These are phyloP conservation scores for Liodrosophila aerea DNA, from an alignment of 2,888 invertebrate species.

Conservation along the genomic window DNA sequence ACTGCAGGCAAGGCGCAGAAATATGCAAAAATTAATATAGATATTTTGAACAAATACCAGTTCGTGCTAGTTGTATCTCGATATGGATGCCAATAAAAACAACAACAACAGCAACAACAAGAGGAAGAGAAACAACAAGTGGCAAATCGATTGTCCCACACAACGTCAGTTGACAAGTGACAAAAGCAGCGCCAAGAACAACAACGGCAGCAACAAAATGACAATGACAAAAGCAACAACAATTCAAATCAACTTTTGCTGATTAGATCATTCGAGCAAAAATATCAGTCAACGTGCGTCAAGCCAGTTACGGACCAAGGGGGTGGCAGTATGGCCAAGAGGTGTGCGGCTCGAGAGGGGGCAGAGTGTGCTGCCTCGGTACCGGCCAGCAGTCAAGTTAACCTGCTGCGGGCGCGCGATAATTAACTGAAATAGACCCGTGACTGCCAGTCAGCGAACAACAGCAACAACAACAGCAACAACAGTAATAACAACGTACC, in stretches of 20 bases:
- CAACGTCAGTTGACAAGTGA: constrained; percentile 28
- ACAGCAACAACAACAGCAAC: constrained; percentile 14
- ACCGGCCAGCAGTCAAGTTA: constrained; percentile 50
- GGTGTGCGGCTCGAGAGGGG: neutral
- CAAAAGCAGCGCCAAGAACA: constrained; percentile 33
- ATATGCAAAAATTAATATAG: constrained; percentile 5
- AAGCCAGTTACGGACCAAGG: constrained; percentile 21
- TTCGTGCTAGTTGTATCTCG: constrained; percentile 14
- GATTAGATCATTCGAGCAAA: constrained; percentile 73
- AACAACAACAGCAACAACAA: constrained; percentile 10
- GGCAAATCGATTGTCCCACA: constrained; percentile 40
- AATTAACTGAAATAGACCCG: constrained; percentile 77
- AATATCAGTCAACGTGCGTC: constrained; percentile 71
- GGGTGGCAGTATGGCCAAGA: neutral
- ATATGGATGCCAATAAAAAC: constrained; percentile 26
- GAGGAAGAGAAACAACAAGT: too few relatives aligned
- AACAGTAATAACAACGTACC: constrained; percentile 14
- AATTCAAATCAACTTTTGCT: constrained; percentile 77
- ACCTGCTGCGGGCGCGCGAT: constrained; percentile 71
- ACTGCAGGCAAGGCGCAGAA: constrained; percentile 2
- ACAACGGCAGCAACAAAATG: constrained; percentile 27
- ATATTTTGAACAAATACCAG: constrained; percentile 4
- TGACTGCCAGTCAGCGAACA: constrained; percentile 50
- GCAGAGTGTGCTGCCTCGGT: constrained; percentile 15
- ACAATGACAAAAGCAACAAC: constrained; percentile 41